Percentiles rank a stretch among this genome's conserved stretches.
Evolutionary conservation across 1,140 invertebrate species (phyloP).

Genomic region (Latrodectus geometricus): DNA sequence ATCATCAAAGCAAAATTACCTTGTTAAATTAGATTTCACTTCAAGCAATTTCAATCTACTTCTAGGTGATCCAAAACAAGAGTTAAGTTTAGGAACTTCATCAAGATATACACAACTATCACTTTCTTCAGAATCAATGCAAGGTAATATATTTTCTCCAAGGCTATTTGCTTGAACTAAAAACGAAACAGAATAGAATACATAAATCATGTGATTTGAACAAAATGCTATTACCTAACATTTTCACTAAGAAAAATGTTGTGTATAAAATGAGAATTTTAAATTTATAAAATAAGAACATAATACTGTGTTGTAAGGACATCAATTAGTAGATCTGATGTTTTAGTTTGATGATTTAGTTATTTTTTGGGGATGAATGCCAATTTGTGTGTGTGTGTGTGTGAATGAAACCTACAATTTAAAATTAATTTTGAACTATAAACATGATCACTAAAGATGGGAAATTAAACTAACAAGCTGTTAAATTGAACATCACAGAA

Average conservation of each 20-base stretch:
- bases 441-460: too few relatives aligned
- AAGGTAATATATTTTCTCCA: neutral
- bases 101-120: conserved; percentile 32
- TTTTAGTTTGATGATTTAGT: too few relatives aligned
- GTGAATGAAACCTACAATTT: too few relatives aligned
- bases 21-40: conserved; percentile 38
- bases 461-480: too few relatives aligned
- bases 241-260: neutral
- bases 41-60: conserved; percentile 6
- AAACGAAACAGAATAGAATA: neutral
- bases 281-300: neutral
- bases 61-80: conserved; percentile 13
- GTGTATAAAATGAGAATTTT: neutral
- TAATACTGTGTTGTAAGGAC: neutral
- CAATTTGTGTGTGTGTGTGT: too few relatives aligned
- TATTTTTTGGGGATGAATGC: too few relatives aligned
- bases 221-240: neutral
- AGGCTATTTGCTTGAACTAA: conserved; percentile 3
- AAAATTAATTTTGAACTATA: too few relatives aligned
- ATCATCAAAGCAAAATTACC: conserved; percentile 12
- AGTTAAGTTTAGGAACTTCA: conserved; percentile 27
- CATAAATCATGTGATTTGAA: neutral
- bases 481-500: too few relatives aligned
- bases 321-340: too few relatives aligned
- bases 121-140: conserved; percentile 44